Percentiles rank a stretch among this genome's conserved stretches.
Conservation (phyloP, 2,888 invertebrate species). For the Ferdinandea cuprea region DNA sequence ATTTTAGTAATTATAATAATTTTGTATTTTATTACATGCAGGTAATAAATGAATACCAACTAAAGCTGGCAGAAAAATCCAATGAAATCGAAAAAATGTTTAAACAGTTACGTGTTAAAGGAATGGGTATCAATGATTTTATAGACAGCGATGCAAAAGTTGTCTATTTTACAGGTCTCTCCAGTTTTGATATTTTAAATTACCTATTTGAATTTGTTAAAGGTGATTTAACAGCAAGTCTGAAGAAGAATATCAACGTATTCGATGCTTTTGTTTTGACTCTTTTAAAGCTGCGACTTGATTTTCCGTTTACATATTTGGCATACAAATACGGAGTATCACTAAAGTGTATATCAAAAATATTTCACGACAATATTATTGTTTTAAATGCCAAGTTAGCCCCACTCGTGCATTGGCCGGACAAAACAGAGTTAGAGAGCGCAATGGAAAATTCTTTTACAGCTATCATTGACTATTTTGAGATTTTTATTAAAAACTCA, state of each 20-base stretch:
- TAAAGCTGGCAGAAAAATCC: no score
- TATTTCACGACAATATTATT: slow-evolving; percentile 18
- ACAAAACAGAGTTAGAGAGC: neutral
- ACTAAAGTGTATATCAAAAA: neutral
- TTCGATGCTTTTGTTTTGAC: slow-evolving; percentile 25
- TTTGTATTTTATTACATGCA: neutral
- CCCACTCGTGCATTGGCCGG: slow-evolving; percentile 13
- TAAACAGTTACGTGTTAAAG: no score
- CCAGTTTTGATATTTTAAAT: neutral
- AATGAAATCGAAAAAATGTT: no score
- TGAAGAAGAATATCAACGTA: slow-evolving; percentile 20
- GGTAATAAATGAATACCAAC: no score
- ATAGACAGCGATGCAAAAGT: slow-evolving; percentile 7
- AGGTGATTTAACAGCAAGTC: neutral
- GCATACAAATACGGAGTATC: slow-evolving; percentile 21
- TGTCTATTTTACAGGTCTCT: slow-evolving; percentile 23
- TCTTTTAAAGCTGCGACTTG: slow-evolving; percentile 17
- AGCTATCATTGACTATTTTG: slow-evolving; percentile 21
- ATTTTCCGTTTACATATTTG: slow-evolving; percentile 25
- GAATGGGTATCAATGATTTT: neutral
- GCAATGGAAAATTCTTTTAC: no score
- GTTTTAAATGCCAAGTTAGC: slow-evolving; percentile 2
- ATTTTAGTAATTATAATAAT: neutral
- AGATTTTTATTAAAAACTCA: slow-evolving; percentile 18
- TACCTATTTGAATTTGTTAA: slow-evolving; percentile 6